Evolutionary conservation across 2,113 vertebrate species (phyloP).

Genomic region (Varanus komodoensis): DNA sequence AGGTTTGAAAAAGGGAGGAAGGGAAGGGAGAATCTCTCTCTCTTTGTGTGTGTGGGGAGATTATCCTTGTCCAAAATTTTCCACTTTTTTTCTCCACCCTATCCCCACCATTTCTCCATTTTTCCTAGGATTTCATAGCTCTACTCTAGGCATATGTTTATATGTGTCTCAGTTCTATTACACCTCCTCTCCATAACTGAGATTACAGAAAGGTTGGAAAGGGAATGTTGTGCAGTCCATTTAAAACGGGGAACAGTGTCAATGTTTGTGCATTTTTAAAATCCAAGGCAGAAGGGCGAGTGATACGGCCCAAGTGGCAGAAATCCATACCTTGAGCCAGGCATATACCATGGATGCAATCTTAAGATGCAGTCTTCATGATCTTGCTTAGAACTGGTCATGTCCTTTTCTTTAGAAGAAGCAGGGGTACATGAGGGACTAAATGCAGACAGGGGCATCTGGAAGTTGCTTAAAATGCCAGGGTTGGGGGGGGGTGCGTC

Average conservation of each 20-base stretch:
- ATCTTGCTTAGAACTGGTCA: not conserved
- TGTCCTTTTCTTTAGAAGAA: not conserved
- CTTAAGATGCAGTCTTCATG: not conserved
- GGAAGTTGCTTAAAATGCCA: not conserved
- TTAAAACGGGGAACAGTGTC: not conserved
- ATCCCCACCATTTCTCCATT: not conserved
- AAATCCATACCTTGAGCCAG: too few relatives aligned
- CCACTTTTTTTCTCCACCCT: too few relatives aligned
- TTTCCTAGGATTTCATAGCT: not conserved
- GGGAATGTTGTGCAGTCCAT: not conserved
- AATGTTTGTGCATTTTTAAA: not conserved
- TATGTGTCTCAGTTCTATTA: not conserved
- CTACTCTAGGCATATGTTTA: not conserved
- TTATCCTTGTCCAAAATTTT: too few relatives aligned
- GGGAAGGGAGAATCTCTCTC: too few relatives aligned
- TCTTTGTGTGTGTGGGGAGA: too few relatives aligned
- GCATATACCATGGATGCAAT: not conserved
- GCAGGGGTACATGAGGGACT: not conserved
- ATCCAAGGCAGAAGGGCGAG: not conserved
- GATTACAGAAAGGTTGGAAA: not conserved
- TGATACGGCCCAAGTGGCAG: not conserved
- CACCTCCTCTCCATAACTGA: not conserved
- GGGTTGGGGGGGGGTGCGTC: not conserved
- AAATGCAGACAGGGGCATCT: not conserved
- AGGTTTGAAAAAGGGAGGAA: too few relatives aligned